A percentile compares a stretch with the other conserved stretches of the same genome.
phyloP scores from a whole-genome alignment of 2,888 invertebrate genomes.

The Bruchidius siliquastri region DNA sequence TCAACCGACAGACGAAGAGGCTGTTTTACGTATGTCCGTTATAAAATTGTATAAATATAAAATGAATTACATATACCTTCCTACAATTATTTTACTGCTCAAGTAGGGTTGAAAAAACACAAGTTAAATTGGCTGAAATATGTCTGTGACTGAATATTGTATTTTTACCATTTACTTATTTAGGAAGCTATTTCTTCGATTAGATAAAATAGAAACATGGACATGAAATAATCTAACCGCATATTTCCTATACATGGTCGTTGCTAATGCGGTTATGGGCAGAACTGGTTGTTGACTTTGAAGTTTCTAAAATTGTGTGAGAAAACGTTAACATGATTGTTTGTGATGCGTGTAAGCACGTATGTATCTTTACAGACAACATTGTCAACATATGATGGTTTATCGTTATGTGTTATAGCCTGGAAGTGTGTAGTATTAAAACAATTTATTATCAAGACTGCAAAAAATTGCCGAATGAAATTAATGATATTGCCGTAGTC shows the following conservation, averaged over 20 bases:
- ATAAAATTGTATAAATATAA: no score
- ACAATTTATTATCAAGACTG: no score
- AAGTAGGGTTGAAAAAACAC: no score
- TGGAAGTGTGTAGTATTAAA: no score
- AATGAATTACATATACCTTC: no score
- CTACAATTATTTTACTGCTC: no score
- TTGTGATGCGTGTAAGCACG: not conserved
- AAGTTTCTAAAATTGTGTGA: not conserved
- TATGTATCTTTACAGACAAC: not conserved
- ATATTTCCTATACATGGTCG: not conserved
- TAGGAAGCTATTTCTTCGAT: not conserved
- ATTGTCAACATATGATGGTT: not conserved
- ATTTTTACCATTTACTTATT: not conserved
- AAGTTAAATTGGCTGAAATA: not conserved
- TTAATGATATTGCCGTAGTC: no score
- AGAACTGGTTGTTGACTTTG: not conserved
- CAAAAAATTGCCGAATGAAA: no score
- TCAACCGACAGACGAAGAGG: no score
- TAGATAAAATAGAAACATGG: not conserved
- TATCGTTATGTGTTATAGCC: not conserved
- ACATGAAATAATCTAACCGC: not conserved
- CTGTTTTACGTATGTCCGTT: no score
- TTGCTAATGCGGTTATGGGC: not conserved
- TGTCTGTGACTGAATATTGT: not conserved
- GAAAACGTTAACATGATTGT: not conserved